phyloP scores from a whole-genome alignment of 2,888 invertebrate genomes.

The Nipponacmea schrenckii region DNA sequence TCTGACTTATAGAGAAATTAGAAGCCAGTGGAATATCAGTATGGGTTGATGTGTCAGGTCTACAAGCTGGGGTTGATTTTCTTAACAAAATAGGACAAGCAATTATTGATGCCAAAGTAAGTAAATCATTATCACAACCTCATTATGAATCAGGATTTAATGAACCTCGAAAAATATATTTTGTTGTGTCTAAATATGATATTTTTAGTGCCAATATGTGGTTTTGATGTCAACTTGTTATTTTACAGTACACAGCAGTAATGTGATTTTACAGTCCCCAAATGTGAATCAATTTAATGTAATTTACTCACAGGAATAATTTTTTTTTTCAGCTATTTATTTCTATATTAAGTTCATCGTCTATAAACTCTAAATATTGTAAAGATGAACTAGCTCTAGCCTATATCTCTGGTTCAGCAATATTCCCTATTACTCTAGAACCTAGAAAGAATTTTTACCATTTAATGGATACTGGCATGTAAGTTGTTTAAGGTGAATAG shows the following conservation, averaged over 20 bases:
- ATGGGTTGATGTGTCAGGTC: constrained; percentile 59
- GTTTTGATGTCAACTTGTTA: no score
- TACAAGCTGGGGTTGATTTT: constrained; percentile 58
- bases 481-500: constrained; percentile 25
- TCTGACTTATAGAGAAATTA: constrained; percentile 40
- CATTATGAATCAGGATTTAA: no score
- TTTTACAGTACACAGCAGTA: no score
- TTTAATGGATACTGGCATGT: constrained; percentile 62
- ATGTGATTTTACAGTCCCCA: no score
- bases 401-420: constrained; percentile 56
- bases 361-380: constrained; percentile 58
- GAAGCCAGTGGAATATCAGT: constrained; percentile 52
- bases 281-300: no score
- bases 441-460: constrained; percentile 40
- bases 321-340: constrained; percentile 51
- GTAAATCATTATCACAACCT: background rate
- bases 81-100: constrained; percentile 61
- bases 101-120: constrained; percentile 59
- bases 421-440: constrained; percentile 53
- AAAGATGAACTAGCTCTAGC: constrained; percentile 60
- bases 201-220: no score
- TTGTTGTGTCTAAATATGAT: no score
- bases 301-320: background rate
- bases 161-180: no score
- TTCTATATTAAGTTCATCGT: constrained; percentile 45